Base-by-base conservation (phyloP, 2,797 vertebrate genomes). In the Gallirallus australis region DNA sequence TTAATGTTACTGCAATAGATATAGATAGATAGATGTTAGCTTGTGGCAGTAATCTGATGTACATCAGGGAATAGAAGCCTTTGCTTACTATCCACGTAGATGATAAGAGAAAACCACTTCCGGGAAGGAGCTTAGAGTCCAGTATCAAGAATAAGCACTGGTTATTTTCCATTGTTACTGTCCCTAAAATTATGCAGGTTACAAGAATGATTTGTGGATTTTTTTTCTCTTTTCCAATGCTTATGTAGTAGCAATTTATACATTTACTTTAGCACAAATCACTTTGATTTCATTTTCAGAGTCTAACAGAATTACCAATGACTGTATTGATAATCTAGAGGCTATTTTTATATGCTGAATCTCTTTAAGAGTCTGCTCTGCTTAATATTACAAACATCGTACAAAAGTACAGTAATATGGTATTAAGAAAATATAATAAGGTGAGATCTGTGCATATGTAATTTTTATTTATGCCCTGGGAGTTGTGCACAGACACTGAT, bases 271-370 rank as follows among this genome's bases (percentile, higher is more conserved):
- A 91, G 54, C 42, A 54, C 20, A 52, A 61, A 90, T 83, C 65
- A 47, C 50, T 92, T 45, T 84, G 59, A 64, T 94, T 94, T 95
- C 64, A 79, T 94, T 84, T 91, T 70, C 70, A 90, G 50, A 79
- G 63, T 30, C 52, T 95, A 94, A 94, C 31, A 75, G 66, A 94
- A 91, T 94, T 95, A 81, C 52, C 70, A 78, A 6, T 53, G 24
- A 76, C 66, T 82, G 3, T 84, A 84, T 63, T 40, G 61, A 82
- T 90, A 77, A 89, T 60, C 77, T 83, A 24, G 53, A 18, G 54
- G 42, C 39, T 95, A 30, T 94, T 94, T 94, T 96, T 93, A 1
- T 30, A 33, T 56, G 33, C 37, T 79, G 63, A 81, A 88, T 90
- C 47, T 91, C 59, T 84, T 91, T n/a, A 79, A 81, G 35, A 79